Conservation (phyloP, 2,113 vertebrate species). For the Sciurus niger region DNA sequence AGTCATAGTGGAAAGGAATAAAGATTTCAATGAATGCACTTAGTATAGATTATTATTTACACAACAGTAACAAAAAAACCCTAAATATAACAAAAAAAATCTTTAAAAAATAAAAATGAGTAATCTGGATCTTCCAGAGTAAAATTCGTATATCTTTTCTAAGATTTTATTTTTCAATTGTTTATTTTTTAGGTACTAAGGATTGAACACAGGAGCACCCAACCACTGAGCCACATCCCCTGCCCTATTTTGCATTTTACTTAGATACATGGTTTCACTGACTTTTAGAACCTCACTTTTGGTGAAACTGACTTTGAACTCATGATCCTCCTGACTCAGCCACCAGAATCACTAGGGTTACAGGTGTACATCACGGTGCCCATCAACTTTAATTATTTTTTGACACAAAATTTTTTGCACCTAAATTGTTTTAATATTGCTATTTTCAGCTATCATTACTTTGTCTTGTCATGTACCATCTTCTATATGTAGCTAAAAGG, state of each 20-base stretch:
- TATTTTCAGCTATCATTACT: not conserved
- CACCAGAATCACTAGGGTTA: too few relatives aligned
- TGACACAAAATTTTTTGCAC: not conserved
- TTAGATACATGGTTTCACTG: too few relatives aligned
- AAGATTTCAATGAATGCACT: not conserved
- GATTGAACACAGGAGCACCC: too few relatives aligned
- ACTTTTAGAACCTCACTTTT: too few relatives aligned
- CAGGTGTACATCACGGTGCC: too few relatives aligned
- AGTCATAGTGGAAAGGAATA: not conserved
- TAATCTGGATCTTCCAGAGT: not conserved
- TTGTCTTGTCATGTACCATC: not conserved
- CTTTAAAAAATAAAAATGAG: not conserved
- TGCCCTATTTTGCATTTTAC: too few relatives aligned
- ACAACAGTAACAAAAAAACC: not conserved
- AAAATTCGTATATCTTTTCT: not conserved
- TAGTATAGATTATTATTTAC: not conserved
- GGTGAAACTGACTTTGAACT: too few relatives aligned
- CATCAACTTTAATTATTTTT: too few relatives aligned
- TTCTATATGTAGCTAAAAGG: not conserved
- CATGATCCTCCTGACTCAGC: too few relatives aligned
- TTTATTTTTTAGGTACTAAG: not conserved
- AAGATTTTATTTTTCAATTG: not conserved
- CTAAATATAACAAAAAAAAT: not conserved
- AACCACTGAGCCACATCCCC: too few relatives aligned
- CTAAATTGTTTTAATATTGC: not conserved